Evolutionary conservation across 1,140 invertebrate species (phyloP).

Genomic region (Diorhabda carinulata): DNA sequence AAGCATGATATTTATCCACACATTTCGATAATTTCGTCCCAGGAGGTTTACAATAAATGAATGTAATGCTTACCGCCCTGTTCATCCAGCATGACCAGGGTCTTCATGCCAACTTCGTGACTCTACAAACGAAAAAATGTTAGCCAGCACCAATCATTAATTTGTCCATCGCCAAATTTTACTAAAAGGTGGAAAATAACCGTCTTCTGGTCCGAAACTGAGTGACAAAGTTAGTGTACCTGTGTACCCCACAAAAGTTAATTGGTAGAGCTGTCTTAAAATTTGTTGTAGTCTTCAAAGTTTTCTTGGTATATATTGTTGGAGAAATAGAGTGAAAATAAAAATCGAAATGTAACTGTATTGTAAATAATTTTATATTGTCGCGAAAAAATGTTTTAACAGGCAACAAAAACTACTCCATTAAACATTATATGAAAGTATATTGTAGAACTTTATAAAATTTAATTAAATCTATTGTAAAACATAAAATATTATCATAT

Average conservation of each 20-base stretch:
- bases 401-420: no score
- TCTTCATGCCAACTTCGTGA: slow-evolving; percentile 91
- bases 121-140: slow-evolving; percentile 68
- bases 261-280: slow-evolving; percentile 1
- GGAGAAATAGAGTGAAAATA: no score
- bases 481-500: no score
- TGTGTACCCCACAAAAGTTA: background rate
- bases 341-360: no score
- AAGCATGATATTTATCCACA: background rate
- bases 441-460: no score
- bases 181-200: background rate
- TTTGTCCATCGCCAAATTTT: background rate
- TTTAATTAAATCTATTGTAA: no score
- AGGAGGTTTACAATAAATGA: background rate
- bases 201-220: background rate
- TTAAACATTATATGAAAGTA: no score
- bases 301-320: background rate
- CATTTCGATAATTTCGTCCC: background rate
- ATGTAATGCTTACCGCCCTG: slow-evolving; percentile 85
- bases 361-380: no score
- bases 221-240: slow-evolving; percentile 7
- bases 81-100: slow-evolving; percentile 91
- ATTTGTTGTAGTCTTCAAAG: background rate
- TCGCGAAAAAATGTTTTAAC: no score
- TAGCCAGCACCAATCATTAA: slow-evolving; percentile 19